Conservation (phyloP, 1,140 invertebrate species). For the Drosophila suzukii region DNA sequence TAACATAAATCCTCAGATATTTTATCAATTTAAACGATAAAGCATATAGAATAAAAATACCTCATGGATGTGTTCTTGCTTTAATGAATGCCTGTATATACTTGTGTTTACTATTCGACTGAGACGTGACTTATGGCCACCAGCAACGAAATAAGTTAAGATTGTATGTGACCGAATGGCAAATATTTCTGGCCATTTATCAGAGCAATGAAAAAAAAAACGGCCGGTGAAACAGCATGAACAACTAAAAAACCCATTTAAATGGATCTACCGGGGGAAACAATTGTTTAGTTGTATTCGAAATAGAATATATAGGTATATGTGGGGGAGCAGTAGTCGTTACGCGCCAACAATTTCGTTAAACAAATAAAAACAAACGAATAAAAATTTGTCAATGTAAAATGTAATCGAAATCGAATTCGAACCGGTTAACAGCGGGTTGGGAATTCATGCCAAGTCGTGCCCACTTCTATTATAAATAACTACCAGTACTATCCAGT, state of each 20-base stretch:
- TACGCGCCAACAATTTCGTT: conserved; percentile 37
- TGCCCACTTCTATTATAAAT: conserved; percentile 2
- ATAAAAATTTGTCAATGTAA: conserved; percentile 25
- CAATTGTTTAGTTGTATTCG: conserved; percentile 18
- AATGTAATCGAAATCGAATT: conserved; percentile 13
- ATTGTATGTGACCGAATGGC: conserved; percentile 64
- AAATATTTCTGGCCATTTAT: conserved; percentile 66
- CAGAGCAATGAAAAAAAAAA: conserved; percentile 23
- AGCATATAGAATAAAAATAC: neutral
- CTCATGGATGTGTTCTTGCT: neutral
- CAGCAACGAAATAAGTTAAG: conserved; percentile 31
- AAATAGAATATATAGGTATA: conserved; percentile 9
- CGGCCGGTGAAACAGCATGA: conserved; percentile 11
- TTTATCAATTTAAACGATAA: neutral
- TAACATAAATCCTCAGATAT: neutral
- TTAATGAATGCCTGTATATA: conserved; percentile 21
- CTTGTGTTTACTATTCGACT: conserved; percentile 9
- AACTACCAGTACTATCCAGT: conserved; percentile 7
- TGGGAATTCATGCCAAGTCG: conserved; percentile 18
- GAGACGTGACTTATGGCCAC: conserved; percentile 60
- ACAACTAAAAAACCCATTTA: conserved; percentile 16
- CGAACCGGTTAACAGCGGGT: conserved; percentile 7
- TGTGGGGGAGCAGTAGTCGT: conserved; percentile 7
- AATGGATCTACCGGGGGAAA: conserved; percentile 5
- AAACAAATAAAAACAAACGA: conserved; percentile 17